Conservation (phyloP, 2,797 vertebrate genomes). For the Steatocranus sp. region DNA sequence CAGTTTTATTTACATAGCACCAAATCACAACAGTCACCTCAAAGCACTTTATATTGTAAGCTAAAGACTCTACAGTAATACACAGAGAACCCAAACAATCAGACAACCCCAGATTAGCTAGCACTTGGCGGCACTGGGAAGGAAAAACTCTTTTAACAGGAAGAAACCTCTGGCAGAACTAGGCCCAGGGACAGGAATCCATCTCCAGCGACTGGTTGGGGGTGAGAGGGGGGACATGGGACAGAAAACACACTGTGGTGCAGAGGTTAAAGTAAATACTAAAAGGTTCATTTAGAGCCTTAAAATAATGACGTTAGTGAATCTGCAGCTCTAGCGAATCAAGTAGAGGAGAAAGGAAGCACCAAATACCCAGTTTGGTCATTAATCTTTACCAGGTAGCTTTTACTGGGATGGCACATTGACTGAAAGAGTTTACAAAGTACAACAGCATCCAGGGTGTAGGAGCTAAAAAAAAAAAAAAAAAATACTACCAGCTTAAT, state of each 20-base stretch:
- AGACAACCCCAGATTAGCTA: not conserved
- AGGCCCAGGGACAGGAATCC: not conserved
- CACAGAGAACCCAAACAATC: not conserved
- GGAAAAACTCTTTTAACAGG: not conserved
- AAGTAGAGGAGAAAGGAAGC: not conserved
- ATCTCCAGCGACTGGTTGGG: not conserved
- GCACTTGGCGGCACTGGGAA: not conserved
- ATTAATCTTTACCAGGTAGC: not conserved
- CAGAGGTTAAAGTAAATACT: not conserved
- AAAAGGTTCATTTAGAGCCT: not conserved
- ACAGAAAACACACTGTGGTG: not conserved
- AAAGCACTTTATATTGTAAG: not conserved
- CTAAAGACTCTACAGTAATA: not conserved
- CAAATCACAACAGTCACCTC: not conserved
- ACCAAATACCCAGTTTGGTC: not conserved
- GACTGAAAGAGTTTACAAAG: not conserved
- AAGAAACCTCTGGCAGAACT: not conserved
- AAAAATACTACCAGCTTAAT: not conserved
- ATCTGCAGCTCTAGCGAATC: not conserved
- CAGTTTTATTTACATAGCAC: not conserved
- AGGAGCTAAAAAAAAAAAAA: not conserved
- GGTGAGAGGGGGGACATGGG: not conserved
- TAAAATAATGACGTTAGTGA: not conserved
- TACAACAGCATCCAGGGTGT: not conserved
- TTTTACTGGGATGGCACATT: not conserved